These are phyloP conservation scores for Pectinophora gossypiella DNA, from an alignment of 1,140 invertebrate species.

Conservation along the genomic window DNA sequence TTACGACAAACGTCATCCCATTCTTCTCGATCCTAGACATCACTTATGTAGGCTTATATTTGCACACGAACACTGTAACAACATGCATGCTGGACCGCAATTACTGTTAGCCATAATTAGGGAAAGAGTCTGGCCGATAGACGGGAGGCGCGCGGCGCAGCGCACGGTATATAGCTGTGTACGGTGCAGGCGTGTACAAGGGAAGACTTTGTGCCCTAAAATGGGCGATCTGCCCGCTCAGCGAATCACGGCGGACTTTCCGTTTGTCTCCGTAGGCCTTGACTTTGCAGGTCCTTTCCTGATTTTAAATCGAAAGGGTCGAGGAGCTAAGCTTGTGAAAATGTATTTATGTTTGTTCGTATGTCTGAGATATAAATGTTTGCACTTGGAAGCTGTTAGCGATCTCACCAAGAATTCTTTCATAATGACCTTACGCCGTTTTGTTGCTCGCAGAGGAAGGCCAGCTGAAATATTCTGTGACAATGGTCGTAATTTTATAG, in stretches of 20 bases:
- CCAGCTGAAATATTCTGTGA: no score
- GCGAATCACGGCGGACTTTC: not conserved
- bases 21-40: not conserved
- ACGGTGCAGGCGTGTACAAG: not conserved
- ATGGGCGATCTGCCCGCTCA: not conserved
- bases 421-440: conserved; percentile 17
- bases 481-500: no score
- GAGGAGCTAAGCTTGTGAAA: not conserved
- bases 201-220: not conserved
- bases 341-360: conserved; percentile 26
- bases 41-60: not conserved
- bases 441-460: no score
- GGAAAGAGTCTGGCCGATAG: not conserved
- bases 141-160: not conserved
- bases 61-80: not conserved
- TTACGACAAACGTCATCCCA: not conserved
- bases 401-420: conserved; percentile 27
- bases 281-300: conserved; percentile 3
- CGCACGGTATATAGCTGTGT: not conserved
- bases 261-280: not conserved
- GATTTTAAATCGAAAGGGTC: not conserved
- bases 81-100: not conserved
- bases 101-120: not conserved
- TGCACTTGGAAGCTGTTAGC: conserved; percentile 26
- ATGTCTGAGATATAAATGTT: conserved; percentile 26